Percentiles rank a stretch among this genome's conserved stretches.
Conservation (phyloP, 2,888 invertebrate species). For the Tetragonula carbonaria region DNA sequence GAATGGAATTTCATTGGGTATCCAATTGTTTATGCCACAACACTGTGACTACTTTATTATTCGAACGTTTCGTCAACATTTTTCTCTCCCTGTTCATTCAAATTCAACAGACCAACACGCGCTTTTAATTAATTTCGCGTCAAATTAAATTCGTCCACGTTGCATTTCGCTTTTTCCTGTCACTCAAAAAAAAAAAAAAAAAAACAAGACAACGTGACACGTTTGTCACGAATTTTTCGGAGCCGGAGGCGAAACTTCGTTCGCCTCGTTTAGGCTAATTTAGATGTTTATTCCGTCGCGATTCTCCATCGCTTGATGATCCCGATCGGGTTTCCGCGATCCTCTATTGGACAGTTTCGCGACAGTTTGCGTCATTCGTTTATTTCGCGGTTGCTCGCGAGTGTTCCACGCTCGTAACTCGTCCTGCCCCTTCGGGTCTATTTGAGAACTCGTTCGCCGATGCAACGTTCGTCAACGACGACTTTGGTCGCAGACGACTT, state of each 20-base stretch:
- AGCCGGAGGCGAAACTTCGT: neutral
- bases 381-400: neutral
- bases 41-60: too few relatives aligned
- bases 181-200: neutral
- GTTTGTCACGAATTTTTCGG: slow-evolving; percentile 15
- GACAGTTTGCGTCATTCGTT: slow-evolving; percentile 38
- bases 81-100: too few relatives aligned
- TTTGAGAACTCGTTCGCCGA: neutral
- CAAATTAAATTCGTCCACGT: neutral
- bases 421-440: neutral
- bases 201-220: neutral
- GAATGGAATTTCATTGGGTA: too few relatives aligned
- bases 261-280: slow-evolving; percentile 38
- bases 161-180: neutral
- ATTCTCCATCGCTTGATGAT: slow-evolving; percentile 12
- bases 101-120: too few relatives aligned
- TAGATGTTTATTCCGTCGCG: slow-evolving; percentile 13
- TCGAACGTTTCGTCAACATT: too few relatives aligned
- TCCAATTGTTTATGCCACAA: too few relatives aligned
- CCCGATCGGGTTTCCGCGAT: slow-evolving; percentile 43
- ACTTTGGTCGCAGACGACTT: neutral
- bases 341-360: slow-evolving; percentile 35
- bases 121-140: neutral
- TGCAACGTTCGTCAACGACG: slow-evolving; percentile 5
- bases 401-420: slow-evolving; percentile 2